Evolutionary conservation across 2,113 vertebrate genomes (phyloP).

Genomic region (Corynorhinus townsendii): DNA sequence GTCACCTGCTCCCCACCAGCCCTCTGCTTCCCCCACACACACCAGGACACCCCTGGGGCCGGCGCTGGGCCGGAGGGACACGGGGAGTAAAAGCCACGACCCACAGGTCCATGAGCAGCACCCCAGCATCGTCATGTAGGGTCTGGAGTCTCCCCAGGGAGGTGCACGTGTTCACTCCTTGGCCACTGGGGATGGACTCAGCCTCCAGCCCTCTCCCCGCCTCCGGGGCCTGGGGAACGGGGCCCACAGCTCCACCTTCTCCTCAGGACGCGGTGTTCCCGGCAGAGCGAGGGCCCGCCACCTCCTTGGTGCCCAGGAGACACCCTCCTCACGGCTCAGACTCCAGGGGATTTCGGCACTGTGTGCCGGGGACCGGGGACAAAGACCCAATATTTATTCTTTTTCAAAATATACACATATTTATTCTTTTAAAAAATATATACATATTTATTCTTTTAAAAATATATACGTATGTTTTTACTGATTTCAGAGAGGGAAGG

Average conservation of each 20-base stretch:
- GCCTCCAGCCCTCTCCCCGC: not conserved
- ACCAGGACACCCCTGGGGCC: fast-evolving
- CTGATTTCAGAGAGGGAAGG: too few species aligned
- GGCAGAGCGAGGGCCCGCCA: not conserved
- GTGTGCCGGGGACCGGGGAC: too few species aligned
- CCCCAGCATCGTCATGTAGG: fast-evolving
- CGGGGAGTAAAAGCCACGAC: too few species aligned
- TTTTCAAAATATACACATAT: not conserved
- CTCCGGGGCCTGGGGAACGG: not conserved
- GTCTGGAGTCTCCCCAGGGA: not conserved
- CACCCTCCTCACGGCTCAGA: not conserved
- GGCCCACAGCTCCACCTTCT: too few species aligned
- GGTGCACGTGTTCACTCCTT: fast-evolving
- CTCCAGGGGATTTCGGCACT: not conserved
- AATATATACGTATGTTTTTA: too few species aligned
- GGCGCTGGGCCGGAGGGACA: not conserved
- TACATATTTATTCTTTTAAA: not conserved
- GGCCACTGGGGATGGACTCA: not conserved
- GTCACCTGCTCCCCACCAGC: too few species aligned
- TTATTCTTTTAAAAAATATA: not conserved
- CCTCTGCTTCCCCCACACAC: not conserved
- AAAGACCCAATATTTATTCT: not conserved
- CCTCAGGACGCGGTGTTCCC: fast-evolving
- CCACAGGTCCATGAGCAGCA: too few species aligned
- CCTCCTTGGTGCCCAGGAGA: not conserved